phyloP scores from a whole-genome alignment of 2,797 vertebrate genomes.

The Sylvilagus floridanus region DNA sequence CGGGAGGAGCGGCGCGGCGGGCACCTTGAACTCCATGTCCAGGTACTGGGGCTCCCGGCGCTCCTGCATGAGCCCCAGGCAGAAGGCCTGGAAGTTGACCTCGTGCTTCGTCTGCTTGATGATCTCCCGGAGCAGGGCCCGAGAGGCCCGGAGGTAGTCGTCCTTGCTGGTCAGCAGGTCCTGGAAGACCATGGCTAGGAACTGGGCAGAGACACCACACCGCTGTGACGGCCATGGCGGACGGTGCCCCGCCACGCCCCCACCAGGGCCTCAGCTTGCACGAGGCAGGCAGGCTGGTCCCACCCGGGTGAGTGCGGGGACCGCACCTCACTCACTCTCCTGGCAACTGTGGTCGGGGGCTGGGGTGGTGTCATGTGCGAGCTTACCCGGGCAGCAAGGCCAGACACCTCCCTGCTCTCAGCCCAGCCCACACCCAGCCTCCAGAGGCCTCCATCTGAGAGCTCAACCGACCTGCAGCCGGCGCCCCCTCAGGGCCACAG shows the following conservation, averaged over 20 bases:
- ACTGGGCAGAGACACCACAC: slow-evolving; percentile 86
- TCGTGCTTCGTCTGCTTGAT: slow-evolving; percentile 99
- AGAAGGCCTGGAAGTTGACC: slow-evolving; percentile 99
- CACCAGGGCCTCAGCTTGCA: not conserved
- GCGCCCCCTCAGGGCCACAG: too few relatives aligned
- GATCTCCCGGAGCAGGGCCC: slow-evolving; percentile 97
- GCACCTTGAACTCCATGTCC: slow-evolving; percentile 98
- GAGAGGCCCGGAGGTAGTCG: slow-evolving; percentile 96
- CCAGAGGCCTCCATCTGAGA: not conserved
- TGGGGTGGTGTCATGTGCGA: too few relatives aligned
- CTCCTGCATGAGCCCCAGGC: slow-evolving; percentile 98
- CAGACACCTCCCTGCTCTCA: accelerated
- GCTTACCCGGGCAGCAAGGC: accelerated
- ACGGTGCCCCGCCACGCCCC: not conserved
- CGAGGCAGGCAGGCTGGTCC: too few relatives aligned
- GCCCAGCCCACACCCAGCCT: not conserved
- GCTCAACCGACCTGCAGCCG: too few relatives aligned
- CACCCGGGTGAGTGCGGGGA: not conserved
- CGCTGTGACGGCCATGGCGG: not conserved
- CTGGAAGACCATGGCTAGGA: slow-evolving; percentile 99
- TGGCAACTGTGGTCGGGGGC: too few relatives aligned
- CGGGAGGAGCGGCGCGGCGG: too few relatives aligned
- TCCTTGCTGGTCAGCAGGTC: slow-evolving; percentile 98
- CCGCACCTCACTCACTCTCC: too few relatives aligned
- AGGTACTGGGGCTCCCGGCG: slow-evolving; percentile 94